A percentile compares a stretch with the other conserved stretches of the same genome.
Conservation (phyloP, 2,113 vertebrate genomes). For the Rhinolophus ferrumequinum region DNA sequence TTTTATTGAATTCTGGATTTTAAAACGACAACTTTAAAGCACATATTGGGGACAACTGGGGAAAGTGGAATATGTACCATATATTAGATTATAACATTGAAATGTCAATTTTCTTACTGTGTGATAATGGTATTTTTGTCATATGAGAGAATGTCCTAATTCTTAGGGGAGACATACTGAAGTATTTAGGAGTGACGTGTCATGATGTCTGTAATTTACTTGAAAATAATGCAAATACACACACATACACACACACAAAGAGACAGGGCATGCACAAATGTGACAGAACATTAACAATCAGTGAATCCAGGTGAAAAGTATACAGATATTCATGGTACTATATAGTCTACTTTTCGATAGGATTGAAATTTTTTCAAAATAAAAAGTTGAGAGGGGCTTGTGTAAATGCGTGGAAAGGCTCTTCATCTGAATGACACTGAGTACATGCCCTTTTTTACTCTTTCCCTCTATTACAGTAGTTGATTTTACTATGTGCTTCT, state of each 20-base stretch:
- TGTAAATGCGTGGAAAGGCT: neutral
- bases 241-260: neutral
- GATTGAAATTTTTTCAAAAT: neutral
- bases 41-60: neutral
- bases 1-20: neutral
- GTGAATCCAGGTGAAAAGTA: neutral
- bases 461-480: conserved; percentile 49
- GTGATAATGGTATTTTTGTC: neutral
- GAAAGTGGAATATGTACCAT: neutral
- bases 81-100: neutral
- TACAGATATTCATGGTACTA: neutral
- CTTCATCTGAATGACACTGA: neutral
- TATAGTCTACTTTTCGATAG: neutral
- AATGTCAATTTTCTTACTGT: neutral
- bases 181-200: neutral
- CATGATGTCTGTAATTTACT: neutral
- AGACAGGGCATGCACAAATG: too few relatives aligned
- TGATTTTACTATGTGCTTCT: conserved; percentile 53
- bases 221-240: neutral
- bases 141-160: neutral
- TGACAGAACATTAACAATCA: neutral
- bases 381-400: neutral
- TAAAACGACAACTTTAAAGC: neutral
- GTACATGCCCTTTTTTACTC: neutral
- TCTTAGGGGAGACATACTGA: neutral